Conservation (phyloP, 2,888 invertebrate species). For the Neocrepidodera transversa region DNA sequence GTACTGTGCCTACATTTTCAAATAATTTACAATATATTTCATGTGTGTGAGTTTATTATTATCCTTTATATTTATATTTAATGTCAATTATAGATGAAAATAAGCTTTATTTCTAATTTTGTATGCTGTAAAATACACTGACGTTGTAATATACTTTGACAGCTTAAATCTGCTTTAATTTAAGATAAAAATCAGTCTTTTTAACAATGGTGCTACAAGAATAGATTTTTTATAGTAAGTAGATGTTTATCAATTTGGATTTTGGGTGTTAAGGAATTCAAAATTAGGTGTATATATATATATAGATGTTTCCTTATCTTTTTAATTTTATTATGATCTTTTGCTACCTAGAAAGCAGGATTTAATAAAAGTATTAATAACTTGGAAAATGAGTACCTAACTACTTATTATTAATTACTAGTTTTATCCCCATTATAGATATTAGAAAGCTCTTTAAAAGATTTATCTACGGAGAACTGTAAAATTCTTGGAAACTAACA, state of each 20-base stretch:
- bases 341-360: no score
- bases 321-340: no score
- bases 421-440: conserved; percentile 3
- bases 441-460: conserved; percentile 10
- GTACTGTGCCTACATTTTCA: no score
- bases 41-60: no score
- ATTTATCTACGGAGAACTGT: background rate
- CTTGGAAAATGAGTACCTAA: no score
- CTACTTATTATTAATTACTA: conserved; percentile 8
- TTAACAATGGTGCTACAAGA: background rate
- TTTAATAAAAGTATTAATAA: no score
- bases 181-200: no score
- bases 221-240: conserved; percentile 4
- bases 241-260: background rate
- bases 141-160: background rate
- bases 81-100: no score
- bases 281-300: background rate
- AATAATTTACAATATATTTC: no score
- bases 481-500: conserved; percentile 32
- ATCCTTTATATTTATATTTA: no score
- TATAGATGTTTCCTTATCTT: background rate
- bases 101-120: no score
- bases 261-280: conserved; percentile 1
- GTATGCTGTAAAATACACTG: no score
- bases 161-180: background rate